These are phyloP conservation scores for Crypturellus undulatus DNA, from an alignment of 2,113 vertebrate species.

Conservation along the genomic window DNA sequence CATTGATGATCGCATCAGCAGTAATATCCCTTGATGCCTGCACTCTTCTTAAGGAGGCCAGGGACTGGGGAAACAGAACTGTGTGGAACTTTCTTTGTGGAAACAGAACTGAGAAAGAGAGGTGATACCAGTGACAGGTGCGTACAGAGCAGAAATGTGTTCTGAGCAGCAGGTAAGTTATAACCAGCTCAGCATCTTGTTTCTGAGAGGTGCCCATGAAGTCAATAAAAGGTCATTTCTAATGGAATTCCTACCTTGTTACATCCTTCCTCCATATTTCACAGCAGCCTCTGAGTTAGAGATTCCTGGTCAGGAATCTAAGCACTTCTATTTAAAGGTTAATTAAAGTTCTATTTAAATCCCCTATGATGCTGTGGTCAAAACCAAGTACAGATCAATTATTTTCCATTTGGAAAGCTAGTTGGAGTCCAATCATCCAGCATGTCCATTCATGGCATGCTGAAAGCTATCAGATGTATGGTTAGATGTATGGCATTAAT, in stretches of 20 bases:
- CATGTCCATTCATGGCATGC: neutral
- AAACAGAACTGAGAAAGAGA: neutral
- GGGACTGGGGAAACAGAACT: neutral
- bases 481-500: neutral
- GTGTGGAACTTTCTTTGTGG: neutral
- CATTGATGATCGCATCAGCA: slow-evolving; percentile 17
- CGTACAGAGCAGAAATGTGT: neutral
- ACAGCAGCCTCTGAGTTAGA: neutral
- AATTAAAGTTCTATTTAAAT: no score
- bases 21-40: slow-evolving; percentile 29
- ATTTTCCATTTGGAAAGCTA: neutral
- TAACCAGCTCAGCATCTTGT: neutral
- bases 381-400: neutral
- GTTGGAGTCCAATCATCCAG: neutral
- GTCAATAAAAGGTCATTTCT: neutral
- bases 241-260: neutral
- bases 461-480: neutral
- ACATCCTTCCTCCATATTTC: neutral
- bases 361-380: neutral
- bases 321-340: neutral
- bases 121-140: fast-evolving
- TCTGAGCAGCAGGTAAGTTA: neutral
- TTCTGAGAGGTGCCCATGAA: neutral
- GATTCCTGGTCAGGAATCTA: neutral
- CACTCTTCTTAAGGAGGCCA: slow-evolving; percentile 53